Base-by-base conservation (phyloP, 2,113 vertebrate species). In the Podocnemis expansa region DNA sequence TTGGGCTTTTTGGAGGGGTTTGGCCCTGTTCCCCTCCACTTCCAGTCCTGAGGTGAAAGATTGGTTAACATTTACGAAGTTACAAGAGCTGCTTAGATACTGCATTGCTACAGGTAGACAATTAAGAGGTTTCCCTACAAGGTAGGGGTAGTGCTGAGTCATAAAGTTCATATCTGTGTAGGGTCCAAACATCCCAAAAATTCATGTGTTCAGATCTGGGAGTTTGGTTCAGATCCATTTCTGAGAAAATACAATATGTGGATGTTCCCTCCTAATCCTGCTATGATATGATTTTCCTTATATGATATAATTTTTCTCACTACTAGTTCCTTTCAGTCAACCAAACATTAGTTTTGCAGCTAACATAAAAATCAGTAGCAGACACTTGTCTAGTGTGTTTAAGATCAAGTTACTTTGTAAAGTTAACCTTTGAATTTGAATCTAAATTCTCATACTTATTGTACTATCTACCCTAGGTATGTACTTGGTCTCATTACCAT, bases 1-100 rank as follows among this genome's bases (percentile, higher is more conserved):
- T 94, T 95, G 86, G 90, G 10, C 88, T 21, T 24, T 76, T 91
- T 76, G 73, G 73, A 88, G 55, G 81, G 78, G 24, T 49, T 93
- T 96, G 91, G 31, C 14, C 31, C 31, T n/a, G 31, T n/a, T 34
- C 9, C n/a, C 8, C 9, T 70, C 19, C 19, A 38, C 17, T 70
- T 19, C n/a, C n/a, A 38, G n/a, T 38, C 38, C n/a, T 56, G 93
- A 67, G 70, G 51, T 89, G 84, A 84, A 85, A 91, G 24, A 3
- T 54, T 87, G 60, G 91, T 90, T 89, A 31, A 8, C 60, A 43
- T 70, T n/a, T 75, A 49, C 84, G 41, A 88, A 84, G 93, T 75
- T 89, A 56, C 80, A 94, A 80, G 31, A 34, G 31, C 86, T 88
- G 43, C 83, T 94, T 27, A 89, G 52, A 54, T n/a, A 43, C 89